Evolutionary conservation across 2,888 invertebrate genomes (phyloP).

Genomic region (Eurytoma adleriae): DNA sequence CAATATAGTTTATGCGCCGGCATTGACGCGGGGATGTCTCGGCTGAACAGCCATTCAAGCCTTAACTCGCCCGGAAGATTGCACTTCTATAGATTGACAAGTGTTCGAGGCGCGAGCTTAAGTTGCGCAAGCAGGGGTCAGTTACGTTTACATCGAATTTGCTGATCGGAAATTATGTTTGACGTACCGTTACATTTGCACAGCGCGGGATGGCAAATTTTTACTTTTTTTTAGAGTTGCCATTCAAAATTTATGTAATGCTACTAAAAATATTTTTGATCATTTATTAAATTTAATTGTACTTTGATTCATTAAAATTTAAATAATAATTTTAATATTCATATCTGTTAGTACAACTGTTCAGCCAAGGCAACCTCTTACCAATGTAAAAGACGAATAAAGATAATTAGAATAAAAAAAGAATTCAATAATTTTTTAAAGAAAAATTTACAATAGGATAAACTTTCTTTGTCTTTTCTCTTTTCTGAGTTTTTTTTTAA

Average conservation of each 20-base stretch:
- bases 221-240: no score
- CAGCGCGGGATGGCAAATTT: no score
- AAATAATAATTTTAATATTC: no score
- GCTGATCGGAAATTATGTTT: no score
- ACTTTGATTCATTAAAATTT: background rate
- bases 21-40: slow-evolving; percentile 42
- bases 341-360: background rate
- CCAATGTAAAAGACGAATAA: slow-evolving; percentile 39
- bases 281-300: no score
- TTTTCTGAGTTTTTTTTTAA: slow-evolving; percentile 9
- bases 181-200: no score
- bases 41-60: slow-evolving; percentile 6
- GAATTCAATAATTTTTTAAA: background rate
- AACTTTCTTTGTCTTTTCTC: slow-evolving; percentile 41
- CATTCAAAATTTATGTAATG: no score
- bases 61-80: background rate
- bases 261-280: no score
- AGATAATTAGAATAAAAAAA: slow-evolving; percentile 19
- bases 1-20: background rate
- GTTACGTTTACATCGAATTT: background rate
- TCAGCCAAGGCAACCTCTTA: slow-evolving; percentile 33
- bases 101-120: background rate
- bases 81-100: background rate
- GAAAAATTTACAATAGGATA: background rate
- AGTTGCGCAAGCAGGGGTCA: background rate